Evolutionary conservation across 2,113 vertebrate genomes (phyloP).

Genomic region (Eidolon helvum): DNA sequence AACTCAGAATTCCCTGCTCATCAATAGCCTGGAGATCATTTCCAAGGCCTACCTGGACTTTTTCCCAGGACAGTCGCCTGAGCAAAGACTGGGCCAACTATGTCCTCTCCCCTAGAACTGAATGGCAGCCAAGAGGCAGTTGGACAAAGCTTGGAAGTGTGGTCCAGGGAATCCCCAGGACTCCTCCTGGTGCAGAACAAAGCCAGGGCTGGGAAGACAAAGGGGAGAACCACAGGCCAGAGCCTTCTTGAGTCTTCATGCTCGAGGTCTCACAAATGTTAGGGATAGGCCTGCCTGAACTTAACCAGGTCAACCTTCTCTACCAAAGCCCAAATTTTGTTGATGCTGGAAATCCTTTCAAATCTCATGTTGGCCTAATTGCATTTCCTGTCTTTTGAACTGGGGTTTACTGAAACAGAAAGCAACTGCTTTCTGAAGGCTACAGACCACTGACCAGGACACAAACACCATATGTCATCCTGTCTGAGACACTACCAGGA

Average conservation of each 20-base stretch:
- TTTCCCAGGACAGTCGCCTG: not conserved
- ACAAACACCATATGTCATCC: conserved; percentile 40
- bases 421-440: not conserved
- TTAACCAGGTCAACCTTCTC: not conserved
- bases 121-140: not conserved
- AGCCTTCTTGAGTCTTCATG: not conserved
- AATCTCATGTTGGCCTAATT: not conserved
- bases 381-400: not conserved
- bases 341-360: not conserved
- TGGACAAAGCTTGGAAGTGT: not conserved
- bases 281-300: not conserved
- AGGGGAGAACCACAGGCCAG: not conserved
- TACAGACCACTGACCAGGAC: not conserved
- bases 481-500: not conserved
- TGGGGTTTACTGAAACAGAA: not conserved
- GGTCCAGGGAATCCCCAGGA: not conserved
- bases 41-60: not conserved
- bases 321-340: not conserved
- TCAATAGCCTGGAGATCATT: not conserved
- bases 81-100: not conserved
- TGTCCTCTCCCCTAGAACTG: not conserved
- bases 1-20: not conserved
- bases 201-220: not conserved
- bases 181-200: not conserved
- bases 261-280: not conserved